These are phyloP conservation scores for Oncorhynchus nerka DNA, from an alignment of 2,113 vertebrate species.

Conservation along the genomic window DNA sequence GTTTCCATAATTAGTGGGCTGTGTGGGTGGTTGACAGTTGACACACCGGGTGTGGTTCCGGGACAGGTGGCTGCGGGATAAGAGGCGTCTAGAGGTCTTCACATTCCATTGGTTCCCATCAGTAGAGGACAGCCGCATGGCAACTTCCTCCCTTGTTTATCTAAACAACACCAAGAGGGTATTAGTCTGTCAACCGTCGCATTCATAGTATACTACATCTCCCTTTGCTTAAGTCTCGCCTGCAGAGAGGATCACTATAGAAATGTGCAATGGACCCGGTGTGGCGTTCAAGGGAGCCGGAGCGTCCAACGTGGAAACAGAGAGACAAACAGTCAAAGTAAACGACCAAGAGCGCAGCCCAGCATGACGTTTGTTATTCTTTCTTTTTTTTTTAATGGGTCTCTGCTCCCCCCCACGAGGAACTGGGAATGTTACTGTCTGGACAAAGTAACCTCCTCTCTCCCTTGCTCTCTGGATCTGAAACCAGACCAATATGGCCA, in stretches of 20 bases:
- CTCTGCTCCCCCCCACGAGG: conserved; percentile 33
- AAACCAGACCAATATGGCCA: conserved; percentile 28
- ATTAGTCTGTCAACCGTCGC: not conserved
- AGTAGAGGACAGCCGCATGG: not conserved
- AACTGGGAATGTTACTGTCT: conserved; percentile 41
- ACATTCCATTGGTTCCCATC: not conserved
- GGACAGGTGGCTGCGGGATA: not conserved
- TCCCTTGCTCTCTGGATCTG: conserved; percentile 36
- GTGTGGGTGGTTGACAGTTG: not conserved
- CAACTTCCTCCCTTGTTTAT: not conserved
- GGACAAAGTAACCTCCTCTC: conserved; percentile 36
- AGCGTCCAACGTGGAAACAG: conserved; percentile 30
- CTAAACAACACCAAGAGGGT: conserved; percentile 3
- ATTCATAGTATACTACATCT: conserved; percentile 2
- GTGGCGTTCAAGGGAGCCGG: conserved; percentile 32
- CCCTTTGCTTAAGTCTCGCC: conserved; percentile 17
- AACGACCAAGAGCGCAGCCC: conserved; percentile 27
- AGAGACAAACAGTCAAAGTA: conserved; percentile 16
- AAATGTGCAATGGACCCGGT: conserved; percentile 51
- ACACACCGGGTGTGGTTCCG: conserved; percentile 4
- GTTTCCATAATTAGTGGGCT: not conserved
- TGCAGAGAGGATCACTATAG: conserved; percentile 41
- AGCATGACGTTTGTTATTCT: conserved; percentile 54
- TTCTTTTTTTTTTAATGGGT: conserved; percentile 33
- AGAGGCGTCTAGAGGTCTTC: conserved; percentile 22